Evolutionary conservation across 2,113 vertebrate genomes (phyloP).

Genomic region (Entelurus aequoreus): DNA sequence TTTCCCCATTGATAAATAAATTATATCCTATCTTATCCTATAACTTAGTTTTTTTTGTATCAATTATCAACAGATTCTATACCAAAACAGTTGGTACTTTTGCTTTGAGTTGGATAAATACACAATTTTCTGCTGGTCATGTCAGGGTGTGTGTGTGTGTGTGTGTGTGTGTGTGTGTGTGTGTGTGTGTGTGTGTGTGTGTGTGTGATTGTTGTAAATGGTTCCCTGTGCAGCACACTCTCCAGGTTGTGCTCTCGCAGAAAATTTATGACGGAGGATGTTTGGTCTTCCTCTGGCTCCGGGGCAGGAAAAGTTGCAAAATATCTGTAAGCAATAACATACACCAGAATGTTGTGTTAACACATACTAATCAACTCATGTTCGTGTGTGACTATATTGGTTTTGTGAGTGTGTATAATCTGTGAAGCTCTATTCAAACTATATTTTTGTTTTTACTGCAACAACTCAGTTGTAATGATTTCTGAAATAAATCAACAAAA

Average conservation of each 20-base stretch:
- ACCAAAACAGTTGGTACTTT: neutral
- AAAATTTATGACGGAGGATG: slow-evolving; percentile 63
- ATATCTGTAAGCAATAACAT: slow-evolving; percentile 68
- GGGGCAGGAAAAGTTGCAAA: slow-evolving; percentile 66
- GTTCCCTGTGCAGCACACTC: slow-evolving; percentile 53
- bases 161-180: slow-evolving; percentile 20
- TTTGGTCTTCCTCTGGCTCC: slow-evolving; percentile 59
- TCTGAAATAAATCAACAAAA: neutral
- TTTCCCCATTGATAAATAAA: too few relatives aligned
- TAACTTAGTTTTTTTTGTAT: neutral
- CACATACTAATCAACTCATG: slow-evolving; percentile 22
- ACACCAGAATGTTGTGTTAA: slow-evolving; percentile 52
- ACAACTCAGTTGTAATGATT: neutral
- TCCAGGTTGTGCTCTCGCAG: slow-evolving; percentile 42
- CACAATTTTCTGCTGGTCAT: neutral
- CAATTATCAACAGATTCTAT: neutral
- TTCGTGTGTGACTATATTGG: slow-evolving; percentile 7
- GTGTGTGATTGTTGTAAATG: slow-evolving; percentile 18
- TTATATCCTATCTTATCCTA: too few relatives aligned
- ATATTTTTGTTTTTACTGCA: neutral
- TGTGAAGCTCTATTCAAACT: slow-evolving; percentile 34
- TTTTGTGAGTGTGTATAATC: slow-evolving; percentile 34
- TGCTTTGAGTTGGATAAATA: neutral
- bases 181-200: slow-evolving; percentile 14
- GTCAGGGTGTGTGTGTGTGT: neutral